Percentiles rank a stretch among this genome's conserved stretches.
phyloP scores from a whole-genome alignment of 2,888 invertebrate species.

The Ormyrus pomaceus region DNA sequence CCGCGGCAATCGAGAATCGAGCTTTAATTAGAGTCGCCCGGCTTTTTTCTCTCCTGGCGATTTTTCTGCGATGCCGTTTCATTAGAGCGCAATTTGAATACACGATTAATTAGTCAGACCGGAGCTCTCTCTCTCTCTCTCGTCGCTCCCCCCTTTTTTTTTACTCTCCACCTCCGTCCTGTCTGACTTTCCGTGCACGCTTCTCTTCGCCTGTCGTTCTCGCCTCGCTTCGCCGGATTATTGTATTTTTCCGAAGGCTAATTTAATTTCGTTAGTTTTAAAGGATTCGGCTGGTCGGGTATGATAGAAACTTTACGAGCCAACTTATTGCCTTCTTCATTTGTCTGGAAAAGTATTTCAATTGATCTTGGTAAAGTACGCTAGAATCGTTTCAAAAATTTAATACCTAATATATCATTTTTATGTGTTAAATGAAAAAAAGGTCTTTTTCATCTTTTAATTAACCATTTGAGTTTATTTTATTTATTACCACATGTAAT shows the following conservation, averaged over 20 bases:
- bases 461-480: too few species aligned
- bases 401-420: too few species aligned
- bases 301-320: too few species aligned
- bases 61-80: conserved; percentile 20
- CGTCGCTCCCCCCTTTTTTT: conserved; percentile 13
- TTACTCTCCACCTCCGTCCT: conserved; percentile 6
- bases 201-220: conserved; percentile 2
- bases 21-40: conserved; percentile 40
- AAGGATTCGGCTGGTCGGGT: not conserved
- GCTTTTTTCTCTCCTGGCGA: conserved; percentile 31
- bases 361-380: too few species aligned
- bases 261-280: conserved; percentile 11
- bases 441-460: too few species aligned
- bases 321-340: too few species aligned
- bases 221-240: conserved; percentile 11
- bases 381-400: too few species aligned
- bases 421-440: too few species aligned
- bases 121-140: not conserved
- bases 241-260: conserved; percentile 12
- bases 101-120: conserved; percentile 44
- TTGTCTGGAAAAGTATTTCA: too few species aligned
- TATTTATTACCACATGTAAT: too few species aligned
- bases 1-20: conserved; percentile 28
- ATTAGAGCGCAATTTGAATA: conserved; percentile 39
- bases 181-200: not conserved